Conservation (phyloP, 2,113 vertebrate genomes). For the Trogon melanurus region DNA sequence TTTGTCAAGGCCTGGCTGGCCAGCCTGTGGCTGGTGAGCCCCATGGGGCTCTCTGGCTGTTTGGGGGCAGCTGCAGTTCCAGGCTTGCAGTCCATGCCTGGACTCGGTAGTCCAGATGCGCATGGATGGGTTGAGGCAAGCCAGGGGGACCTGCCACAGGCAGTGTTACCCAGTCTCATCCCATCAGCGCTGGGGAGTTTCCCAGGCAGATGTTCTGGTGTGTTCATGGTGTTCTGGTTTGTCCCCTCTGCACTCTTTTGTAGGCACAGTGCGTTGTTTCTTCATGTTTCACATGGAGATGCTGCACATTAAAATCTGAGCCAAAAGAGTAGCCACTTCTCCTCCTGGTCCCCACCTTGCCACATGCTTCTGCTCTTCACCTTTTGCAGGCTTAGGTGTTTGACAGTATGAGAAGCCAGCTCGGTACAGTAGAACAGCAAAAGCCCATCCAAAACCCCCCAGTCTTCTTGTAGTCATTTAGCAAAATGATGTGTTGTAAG, state of each 20-base stretch:
- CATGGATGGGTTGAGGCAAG: rapidly evolving
- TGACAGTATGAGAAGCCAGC: not conserved
- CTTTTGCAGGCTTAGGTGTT: not conserved
- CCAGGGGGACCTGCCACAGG: not conserved
- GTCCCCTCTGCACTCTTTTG: rapidly evolving
- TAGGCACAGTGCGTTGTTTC: not conserved
- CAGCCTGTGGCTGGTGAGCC: not conserved
- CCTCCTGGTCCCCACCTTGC: rapidly evolving
- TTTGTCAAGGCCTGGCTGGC: rapidly evolving
- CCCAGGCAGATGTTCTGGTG: not conserved
- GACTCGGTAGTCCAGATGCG: rapidly evolving
- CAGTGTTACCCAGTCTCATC: too few species aligned
- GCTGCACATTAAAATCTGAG: not conserved
- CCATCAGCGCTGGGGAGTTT: not conserved
- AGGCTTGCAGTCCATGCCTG: rapidly evolving
- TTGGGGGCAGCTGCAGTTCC: not conserved
- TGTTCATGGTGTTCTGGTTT: too few species aligned
- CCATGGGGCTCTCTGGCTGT: rapidly evolving
- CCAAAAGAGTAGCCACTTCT: not conserved
- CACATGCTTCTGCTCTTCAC: rapidly evolving
- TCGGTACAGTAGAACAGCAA: not conserved
- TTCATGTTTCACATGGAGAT: not conserved
- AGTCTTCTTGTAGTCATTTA: not conserved
- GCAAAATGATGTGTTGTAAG: rapidly evolving
- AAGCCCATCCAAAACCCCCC: rapidly evolving